These are phyloP conservation scores for Hoplostethus mediterraneus DNA, from an alignment of 2,797 vertebrate genomes.

Conservation along the genomic window DNA sequence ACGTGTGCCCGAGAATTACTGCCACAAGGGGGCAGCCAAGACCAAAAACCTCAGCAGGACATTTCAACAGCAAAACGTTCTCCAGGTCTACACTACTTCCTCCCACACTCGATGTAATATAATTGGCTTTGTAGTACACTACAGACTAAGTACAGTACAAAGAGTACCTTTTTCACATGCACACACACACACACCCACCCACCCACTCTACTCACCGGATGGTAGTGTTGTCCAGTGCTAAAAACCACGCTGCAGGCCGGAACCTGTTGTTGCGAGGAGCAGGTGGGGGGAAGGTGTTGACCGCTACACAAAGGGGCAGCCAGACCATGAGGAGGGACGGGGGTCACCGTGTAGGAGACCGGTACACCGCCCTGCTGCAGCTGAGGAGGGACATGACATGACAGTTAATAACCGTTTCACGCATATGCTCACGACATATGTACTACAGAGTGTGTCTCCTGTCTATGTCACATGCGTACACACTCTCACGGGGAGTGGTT, in stretches of 20 bases:
- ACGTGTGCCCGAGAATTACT: neutral
- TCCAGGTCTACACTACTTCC: constrained; percentile 17
- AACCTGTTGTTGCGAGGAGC: constrained; percentile 94
- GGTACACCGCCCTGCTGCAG: constrained; percentile 94
- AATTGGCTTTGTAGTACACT: constrained; percentile 70
- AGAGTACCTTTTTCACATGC: constrained; percentile 13
- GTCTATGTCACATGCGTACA: neutral
- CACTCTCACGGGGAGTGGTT: neutral
- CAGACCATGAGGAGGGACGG: constrained; percentile 93
- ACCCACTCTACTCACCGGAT: constrained; percentile 90
- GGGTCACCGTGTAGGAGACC: constrained; percentile 95
- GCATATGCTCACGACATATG: constrained; percentile 65
- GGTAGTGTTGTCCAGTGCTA: constrained; percentile 94
- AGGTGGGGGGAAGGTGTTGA: constrained; percentile 93
- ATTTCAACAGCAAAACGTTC: neutral
- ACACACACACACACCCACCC: constrained; percentile 26
- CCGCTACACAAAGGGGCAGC: constrained; percentile 94
- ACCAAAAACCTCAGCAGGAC: neutral
- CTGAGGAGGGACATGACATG: constrained; percentile 71
- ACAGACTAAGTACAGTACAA: constrained; percentile 78
- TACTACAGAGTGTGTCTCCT: neutral
- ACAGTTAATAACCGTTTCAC: constrained; percentile 20
- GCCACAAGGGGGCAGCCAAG: constrained; percentile 75
- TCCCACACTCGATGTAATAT: constrained; percentile 5
- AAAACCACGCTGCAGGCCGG: constrained; percentile 96